Evolutionary conservation across 1,140 invertebrate genomes (phyloP).

Genomic region (Linepithema humile): DNA sequence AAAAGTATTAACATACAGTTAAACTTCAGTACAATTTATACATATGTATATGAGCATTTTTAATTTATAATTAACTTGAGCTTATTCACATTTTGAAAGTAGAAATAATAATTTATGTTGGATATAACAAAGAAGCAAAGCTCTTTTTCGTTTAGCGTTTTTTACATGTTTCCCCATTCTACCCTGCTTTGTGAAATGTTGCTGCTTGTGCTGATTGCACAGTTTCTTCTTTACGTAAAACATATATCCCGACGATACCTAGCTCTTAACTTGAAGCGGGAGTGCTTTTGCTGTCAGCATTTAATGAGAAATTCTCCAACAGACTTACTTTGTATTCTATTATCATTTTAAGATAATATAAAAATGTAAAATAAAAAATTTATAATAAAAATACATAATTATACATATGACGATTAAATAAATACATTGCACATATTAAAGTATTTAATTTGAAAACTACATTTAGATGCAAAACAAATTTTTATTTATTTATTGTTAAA

Average conservation of each 20-base stretch:
- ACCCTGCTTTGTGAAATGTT: conserved; percentile 30
- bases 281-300: not conserved
- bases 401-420: not conserved
- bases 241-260: not conserved
- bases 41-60: not conserved
- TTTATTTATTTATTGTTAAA: conserved; percentile 13
- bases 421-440: not conserved
- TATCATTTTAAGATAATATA: not conserved
- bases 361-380: not conserved
- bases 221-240: conserved; percentile 23
- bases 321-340: not conserved
- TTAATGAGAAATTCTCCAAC: conserved; percentile 33
- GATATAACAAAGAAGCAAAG: conserved; percentile 1
- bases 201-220: conserved; percentile 13
- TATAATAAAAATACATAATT: not conserved
- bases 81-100: not conserved
- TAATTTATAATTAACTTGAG: not conserved
- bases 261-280: not conserved
- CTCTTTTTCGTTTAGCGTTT: conserved; percentile 18
- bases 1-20: too few relatives aligned
- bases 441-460: not conserved
- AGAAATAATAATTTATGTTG: conserved; percentile 1
- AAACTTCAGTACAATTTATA: too few relatives aligned
- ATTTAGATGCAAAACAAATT: not conserved
- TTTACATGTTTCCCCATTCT: not conserved